A percentile compares a stretch with the other conserved stretches of the same genome.
These are phyloP conservation scores for Ganaspis brasiliensis DNA, from an alignment of 2,888 invertebrate species.

Conservation along the genomic window DNA sequence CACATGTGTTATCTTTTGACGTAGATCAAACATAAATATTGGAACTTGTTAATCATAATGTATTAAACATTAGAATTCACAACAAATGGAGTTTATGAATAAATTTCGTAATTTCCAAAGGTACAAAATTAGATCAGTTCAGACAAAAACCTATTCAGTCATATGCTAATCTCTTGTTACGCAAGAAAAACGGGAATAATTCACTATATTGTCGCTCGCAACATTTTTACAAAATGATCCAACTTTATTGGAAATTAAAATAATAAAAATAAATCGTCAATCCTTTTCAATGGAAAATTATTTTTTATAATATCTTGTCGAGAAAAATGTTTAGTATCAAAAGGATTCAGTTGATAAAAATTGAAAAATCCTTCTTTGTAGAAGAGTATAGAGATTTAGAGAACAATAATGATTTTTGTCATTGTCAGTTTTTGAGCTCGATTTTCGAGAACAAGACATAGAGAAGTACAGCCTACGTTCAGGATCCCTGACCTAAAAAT, in stretches of 20 bases:
- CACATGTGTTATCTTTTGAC: conserved; percentile 18
- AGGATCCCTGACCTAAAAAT: conserved; percentile 72
- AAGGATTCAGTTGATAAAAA: too few species aligned
- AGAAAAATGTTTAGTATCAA: too few species aligned
- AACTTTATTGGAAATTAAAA: too few species aligned
- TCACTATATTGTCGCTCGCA: too few species aligned
- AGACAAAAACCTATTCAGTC: not conserved
- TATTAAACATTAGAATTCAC: conserved; percentile 15
- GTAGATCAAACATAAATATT: conserved; percentile 17
- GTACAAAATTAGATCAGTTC: not conserved
- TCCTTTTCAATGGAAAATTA: too few species aligned
- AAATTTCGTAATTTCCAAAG: conserved; percentile 1
- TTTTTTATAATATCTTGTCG: too few species aligned
- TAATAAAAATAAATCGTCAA: too few species aligned
- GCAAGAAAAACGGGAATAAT: not conserved
- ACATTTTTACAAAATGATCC: too few species aligned
- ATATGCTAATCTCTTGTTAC: too few species aligned
- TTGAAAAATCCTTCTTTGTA: too few species aligned
- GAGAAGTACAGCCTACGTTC: not conserved
- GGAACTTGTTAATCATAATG: conserved; percentile 18
- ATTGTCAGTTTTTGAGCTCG: not conserved
- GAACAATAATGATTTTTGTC: not conserved
- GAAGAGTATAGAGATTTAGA: too few species aligned
- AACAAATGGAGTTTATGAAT: conserved; percentile 11
- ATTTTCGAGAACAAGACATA: conserved; percentile 1